These are phyloP conservation scores for Microctonus hyperodae DNA, from an alignment of 2,888 invertebrate genomes.

Conservation along the genomic window DNA sequence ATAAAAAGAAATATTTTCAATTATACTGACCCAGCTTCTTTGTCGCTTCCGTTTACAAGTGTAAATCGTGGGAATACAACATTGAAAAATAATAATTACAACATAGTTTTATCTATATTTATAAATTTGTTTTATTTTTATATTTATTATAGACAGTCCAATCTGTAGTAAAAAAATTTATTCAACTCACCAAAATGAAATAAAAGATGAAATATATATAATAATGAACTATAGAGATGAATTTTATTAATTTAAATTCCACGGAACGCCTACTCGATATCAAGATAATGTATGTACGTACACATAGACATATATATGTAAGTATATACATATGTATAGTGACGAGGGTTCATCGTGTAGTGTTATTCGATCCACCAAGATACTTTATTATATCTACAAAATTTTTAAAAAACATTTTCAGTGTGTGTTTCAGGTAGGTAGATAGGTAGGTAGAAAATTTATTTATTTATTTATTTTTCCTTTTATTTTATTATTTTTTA, in stretches of 20 bases:
- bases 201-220: background rate
- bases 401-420: background rate
- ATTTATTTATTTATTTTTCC: background rate
- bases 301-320: background rate
- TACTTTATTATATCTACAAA: slow-evolving; percentile 16
- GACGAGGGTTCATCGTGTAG: slow-evolving; percentile 33
- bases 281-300: slow-evolving; percentile 3
- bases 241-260: slow-evolving; percentile 35
- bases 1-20: slow-evolving; percentile 2
- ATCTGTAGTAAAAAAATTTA: background rate
- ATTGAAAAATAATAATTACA: background rate
- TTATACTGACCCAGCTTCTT: slow-evolving; percentile 14
- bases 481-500: background rate
- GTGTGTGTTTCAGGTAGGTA: slow-evolving; percentile 9
- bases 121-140: background rate
- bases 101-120: background rate
- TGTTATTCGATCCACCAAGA: slow-evolving; percentile 33
- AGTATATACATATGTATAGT: background rate
- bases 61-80: slow-evolving; percentile 10
- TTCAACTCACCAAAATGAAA: slow-evolving; percentile 23
- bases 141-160: background rate
- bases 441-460: background rate
- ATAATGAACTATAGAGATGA: background rate
- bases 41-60: slow-evolving; percentile 19
- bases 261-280: slow-evolving; percentile 33